These are phyloP conservation scores for Volucella inflata DNA, from an alignment of 2,888 invertebrate species.

Conservation along the genomic window DNA sequence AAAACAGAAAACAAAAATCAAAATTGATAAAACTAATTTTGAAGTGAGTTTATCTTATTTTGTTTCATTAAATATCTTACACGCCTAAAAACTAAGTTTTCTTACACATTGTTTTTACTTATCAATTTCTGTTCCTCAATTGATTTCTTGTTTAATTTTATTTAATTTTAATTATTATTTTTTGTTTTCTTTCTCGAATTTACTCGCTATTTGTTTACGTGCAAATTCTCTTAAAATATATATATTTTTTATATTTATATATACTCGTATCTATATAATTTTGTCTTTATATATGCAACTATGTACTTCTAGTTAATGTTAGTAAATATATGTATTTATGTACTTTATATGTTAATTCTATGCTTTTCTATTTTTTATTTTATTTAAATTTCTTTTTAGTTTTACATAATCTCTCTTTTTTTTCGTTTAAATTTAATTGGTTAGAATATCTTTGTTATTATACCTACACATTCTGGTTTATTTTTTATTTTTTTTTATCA, in stretches of 20 bases:
- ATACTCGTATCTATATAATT: not conserved
- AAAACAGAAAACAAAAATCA: conserved; percentile 9
- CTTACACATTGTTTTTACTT: not conserved
- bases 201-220: conserved; percentile 27
- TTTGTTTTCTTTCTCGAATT: conserved; percentile 43
- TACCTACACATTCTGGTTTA: conserved; percentile 54
- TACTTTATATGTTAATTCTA: conserved; percentile 53
- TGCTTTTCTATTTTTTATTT: conserved; percentile 16
- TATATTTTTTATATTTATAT: conserved; percentile 35
- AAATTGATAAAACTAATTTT: conserved; percentile 38
- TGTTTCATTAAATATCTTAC: conserved; percentile 69
- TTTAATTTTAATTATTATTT: conserved; percentile 38
- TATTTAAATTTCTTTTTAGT: conserved; percentile 14
- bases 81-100: conserved; percentile 63
- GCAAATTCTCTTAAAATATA: conserved; percentile 25
- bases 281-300: conserved; percentile 48
- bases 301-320: conserved; percentile 47
- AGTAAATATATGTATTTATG: conserved; percentile 56
- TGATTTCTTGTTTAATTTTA: conserved; percentile 32
- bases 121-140: conserved; percentile 18
- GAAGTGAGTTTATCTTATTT: conserved; percentile 54
- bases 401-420: conserved; percentile 23
- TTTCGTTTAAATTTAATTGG: conserved; percentile 43
- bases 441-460: conserved; percentile 63
- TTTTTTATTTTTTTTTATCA: conserved; percentile 17